Evolutionary conservation across 2,888 invertebrate species (phyloP), one percentile per base, ranked within the genome.

Genomic region (Tridacna crocea): DNA sequence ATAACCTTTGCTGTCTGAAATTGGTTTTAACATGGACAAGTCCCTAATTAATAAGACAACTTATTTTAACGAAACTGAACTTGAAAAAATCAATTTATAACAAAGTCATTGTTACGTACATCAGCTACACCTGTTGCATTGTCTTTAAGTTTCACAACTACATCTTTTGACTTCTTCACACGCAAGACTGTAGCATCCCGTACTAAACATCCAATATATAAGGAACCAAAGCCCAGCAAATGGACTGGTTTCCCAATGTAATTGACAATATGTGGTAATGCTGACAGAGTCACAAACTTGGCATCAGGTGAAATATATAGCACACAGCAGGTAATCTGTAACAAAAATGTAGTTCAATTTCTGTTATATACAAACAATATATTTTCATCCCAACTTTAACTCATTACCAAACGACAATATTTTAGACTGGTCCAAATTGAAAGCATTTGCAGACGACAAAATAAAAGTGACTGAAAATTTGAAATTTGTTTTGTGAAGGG

Each of bases 181-280:
- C 22, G 46, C 3, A 51, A 70, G 0, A 70, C 51, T 36, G 17
- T 51, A 15, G 70, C 70, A 70, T 70, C 51, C 8, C n/a, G 17
- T 3, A 70, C 15, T 22, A 46, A 70, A 48, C 15, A 19, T 48
- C 70, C 70, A 17, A 70, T 26, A 70, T 24, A 70, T 15, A 70
- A 51, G 51, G 48, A 46, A 47, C 70, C 70, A 70, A 70, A 70
- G n/a, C 70, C 70, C n/a, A 70, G 46, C 26, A 70, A 26, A 70
- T 70, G 22, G 51, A 51, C 51, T 51, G 55, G 70, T 70, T 48
- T 51, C 24, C 70, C 70, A 22, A 17, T 70, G 22, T 70, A 70
- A 19, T 48, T 51, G 0, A 70, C 51, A 70, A 70, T 51, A 26
- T 70, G 70, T 24, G 70, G 70, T 51, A 70, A 70, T 22, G 70